phyloP scores from a whole-genome alignment of 2,888 invertebrate species.

The Amphimallon solstitiale region DNA sequence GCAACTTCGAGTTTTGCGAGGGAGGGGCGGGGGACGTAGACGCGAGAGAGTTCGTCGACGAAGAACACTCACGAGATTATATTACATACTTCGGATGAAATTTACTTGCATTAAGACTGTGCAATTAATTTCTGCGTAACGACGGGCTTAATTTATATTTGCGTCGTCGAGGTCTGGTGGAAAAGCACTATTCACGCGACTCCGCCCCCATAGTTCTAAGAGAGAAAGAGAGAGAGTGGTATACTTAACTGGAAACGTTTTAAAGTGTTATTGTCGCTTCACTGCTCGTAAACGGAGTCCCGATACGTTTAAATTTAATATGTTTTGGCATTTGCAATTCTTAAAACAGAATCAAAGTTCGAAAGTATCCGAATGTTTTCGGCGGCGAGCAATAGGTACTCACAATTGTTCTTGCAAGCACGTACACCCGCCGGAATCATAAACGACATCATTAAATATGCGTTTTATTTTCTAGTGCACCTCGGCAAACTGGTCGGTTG shows the following conservation, averaged over 20 bases:
- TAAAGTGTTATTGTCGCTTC: conserved; percentile 27
- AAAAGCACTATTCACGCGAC: conserved; percentile 37
- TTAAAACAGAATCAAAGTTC: neutral
- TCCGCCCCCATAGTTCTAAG: conserved; percentile 43
- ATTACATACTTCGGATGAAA: conserved; percentile 55
- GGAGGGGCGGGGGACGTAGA: neutral
- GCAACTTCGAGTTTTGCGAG: no score
- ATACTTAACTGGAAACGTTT: conserved; percentile 43
- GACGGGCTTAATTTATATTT: conserved; percentile 53
- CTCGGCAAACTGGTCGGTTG: no score
- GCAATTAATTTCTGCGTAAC: conserved; percentile 55
- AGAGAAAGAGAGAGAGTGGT: no score
- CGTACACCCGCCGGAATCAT: no score
- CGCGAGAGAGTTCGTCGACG: neutral
- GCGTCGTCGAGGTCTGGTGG: conserved; percentile 30
- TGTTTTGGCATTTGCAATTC: neutral
- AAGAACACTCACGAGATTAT: conserved; percentile 49
- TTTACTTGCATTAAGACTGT: conserved; percentile 54
- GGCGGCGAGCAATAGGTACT: no score
- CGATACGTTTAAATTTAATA: neutral
- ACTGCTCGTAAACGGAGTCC: conserved; percentile 14
- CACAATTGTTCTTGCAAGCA: no score
- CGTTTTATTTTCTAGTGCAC: no score
- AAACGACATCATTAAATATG: no score
- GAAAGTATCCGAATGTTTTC: no score